Evolutionary conservation across 2,797 vertebrate species (phyloP).

Genomic region (Macropus fuliginosus): DNA sequence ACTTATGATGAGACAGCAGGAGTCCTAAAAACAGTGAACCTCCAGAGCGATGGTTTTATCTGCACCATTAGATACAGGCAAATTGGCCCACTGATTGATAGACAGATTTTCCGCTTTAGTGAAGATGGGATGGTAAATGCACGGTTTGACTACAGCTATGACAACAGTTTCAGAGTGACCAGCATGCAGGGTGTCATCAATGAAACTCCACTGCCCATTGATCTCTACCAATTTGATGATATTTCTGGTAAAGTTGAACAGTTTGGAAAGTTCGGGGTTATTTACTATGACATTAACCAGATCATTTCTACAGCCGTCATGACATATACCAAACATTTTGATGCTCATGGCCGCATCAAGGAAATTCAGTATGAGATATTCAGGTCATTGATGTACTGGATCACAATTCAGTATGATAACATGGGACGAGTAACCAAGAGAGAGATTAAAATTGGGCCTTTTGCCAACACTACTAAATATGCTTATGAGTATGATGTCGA

Average conservation of each 20-base stretch:
- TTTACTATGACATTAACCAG: constrained; percentile 99
- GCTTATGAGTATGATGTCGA: constrained; percentile 97
- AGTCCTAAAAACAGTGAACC: constrained; percentile 97
- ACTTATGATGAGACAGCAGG: constrained; percentile 98
- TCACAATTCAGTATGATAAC: constrained; percentile 97
- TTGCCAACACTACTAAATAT: constrained; percentile 98
- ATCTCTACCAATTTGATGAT: constrained; percentile 98
- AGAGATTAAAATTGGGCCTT: constrained; percentile 98
- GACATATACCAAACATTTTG: constrained; percentile 99
- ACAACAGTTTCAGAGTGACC: constrained; percentile 97
- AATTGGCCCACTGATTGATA: constrained; percentile 95
- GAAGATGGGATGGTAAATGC: constrained; percentile 99
- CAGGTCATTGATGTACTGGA: constrained; percentile 98
- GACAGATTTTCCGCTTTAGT: constrained; percentile 99
- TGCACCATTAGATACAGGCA: constrained; percentile 99
- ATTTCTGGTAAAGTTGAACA: constrained; percentile 99
- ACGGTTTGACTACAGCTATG: constrained; percentile 98
- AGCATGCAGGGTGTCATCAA: constrained; percentile 99
- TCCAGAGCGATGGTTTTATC: constrained; percentile 98
- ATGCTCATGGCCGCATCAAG: constrained; percentile 96
- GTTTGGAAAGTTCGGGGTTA: constrained; percentile 98
- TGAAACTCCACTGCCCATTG: constrained; percentile 97
- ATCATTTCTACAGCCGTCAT: constrained; percentile 99
- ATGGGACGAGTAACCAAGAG: constrained; percentile 96
- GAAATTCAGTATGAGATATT: constrained; percentile 99